phyloP scores from a whole-genome alignment of 1,140 invertebrate species.

The Aradophagus sp. region DNA sequence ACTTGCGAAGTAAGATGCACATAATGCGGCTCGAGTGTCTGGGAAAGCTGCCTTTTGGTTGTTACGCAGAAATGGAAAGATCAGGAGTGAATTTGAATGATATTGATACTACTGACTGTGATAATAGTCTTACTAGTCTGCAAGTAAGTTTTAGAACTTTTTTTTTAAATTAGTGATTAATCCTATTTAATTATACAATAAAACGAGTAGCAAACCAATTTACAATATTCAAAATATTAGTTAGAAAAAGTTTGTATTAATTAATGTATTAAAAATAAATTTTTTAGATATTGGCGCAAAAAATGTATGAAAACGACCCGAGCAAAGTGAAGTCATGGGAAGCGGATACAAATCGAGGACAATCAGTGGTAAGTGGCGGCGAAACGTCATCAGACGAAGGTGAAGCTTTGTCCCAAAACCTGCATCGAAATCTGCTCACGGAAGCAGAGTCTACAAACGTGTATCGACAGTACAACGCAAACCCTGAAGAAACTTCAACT shows the following conservation, averaged over 20 bases:
- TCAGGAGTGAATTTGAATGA: conserved; percentile 92
- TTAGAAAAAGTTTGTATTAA: too few relatives aligned
- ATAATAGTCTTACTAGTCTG: conserved; percentile 91
- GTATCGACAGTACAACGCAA: conserved; percentile 61
- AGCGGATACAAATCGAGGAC: conserved; percentile 59
- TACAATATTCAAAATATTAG: conserved; percentile 1
- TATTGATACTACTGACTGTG: conserved; percentile 95
- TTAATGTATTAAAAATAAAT: too few relatives aligned
- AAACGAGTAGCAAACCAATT: conserved; percentile 1
- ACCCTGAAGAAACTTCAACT: background rate
- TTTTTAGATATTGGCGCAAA: conserved; percentile 86
- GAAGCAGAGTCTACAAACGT: conserved; percentile 29
- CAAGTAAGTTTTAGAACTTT: conserved; percentile 70
- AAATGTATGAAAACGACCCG: conserved; percentile 88
- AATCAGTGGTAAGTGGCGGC: conserved; percentile 63
- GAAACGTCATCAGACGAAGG: conserved; percentile 73
- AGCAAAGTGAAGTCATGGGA: conserved; percentile 81
- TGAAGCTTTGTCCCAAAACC: conserved; percentile 61
- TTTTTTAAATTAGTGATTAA: too few relatives aligned
- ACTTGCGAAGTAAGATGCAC: conserved; percentile 96
- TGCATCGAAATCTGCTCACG: conserved; percentile 44
- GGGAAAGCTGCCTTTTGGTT: conserved; percentile 95
- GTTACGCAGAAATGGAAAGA: conserved; percentile 94
- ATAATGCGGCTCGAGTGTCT: conserved; percentile 95
- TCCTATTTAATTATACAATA: background rate